Conservation (phyloP, 1,140 invertebrate species). For the Triops longicaudatus region DNA sequence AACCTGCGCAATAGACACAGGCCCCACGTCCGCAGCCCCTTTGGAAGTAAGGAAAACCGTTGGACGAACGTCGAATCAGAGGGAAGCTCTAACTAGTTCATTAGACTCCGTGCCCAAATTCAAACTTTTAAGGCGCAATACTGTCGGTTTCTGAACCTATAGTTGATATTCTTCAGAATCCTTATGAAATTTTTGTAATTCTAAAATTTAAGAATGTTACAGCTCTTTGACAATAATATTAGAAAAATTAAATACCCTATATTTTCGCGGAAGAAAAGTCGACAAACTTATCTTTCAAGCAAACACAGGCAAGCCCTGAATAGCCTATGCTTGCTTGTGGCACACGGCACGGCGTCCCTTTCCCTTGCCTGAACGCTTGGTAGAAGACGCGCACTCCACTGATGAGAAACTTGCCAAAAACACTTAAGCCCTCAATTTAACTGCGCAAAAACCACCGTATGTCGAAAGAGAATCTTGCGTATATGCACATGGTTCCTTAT, state of each 20-base stretch:
- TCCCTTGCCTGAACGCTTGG: not conserved
- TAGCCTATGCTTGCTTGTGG: not conserved
- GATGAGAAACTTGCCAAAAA: not conserved
- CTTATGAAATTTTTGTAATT: not conserved
- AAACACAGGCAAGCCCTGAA: no score
- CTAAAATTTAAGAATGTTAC: not conserved
- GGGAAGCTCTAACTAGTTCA: not conserved
- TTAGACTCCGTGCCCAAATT: not conserved
- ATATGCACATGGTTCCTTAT: not conserved
- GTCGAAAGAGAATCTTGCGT: not conserved
- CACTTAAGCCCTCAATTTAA: not conserved
- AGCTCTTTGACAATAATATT: not conserved
- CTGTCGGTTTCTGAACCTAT: not conserved
- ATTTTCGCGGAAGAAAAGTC: not conserved
- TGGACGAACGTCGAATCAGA: constrained; percentile 5
- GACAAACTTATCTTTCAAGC: not conserved
- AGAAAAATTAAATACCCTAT: not conserved
- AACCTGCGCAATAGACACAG: not conserved
- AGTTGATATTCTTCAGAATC: not conserved
- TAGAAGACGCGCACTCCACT: not conserved
- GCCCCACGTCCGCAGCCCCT: not conserved
- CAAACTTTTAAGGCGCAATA: not conserved
- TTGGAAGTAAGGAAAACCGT: not conserved
- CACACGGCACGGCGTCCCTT: constrained; percentile 8
- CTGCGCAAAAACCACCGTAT: not conserved